These are phyloP conservation scores for Lacerta bilineata DNA, from an alignment of 2,797 vertebrate genomes.

Conservation along the genomic window DNA sequence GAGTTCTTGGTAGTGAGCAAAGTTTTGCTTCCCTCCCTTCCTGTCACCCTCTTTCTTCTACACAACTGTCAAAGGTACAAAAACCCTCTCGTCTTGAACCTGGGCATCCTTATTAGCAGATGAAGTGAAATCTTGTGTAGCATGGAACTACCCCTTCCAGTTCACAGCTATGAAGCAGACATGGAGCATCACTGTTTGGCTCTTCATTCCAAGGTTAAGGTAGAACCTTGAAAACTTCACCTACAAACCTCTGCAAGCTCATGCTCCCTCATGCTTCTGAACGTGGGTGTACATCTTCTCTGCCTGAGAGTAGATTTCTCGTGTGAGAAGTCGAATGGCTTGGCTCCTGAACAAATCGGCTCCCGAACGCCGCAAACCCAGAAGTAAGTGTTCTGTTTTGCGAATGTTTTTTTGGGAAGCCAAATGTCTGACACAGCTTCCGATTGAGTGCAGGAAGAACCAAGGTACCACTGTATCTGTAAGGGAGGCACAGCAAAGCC, in stretches of 20 bases:
- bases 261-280: not conserved
- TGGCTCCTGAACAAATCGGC: too few species aligned
- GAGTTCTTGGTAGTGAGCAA: not conserved
- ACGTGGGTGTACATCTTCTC: not conserved
- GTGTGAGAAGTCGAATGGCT: not conserved
- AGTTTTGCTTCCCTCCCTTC: not conserved
- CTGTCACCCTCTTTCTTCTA: not conserved
- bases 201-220: not conserved
- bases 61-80: not conserved
- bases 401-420: too few species aligned
- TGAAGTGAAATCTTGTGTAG: not conserved
- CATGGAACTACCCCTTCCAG: not conserved
- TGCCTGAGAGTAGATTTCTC: too few species aligned
- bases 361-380: too few species aligned
- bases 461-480: too few species aligned
- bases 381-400: too few species aligned
- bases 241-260: not conserved
- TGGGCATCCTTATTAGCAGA: too few species aligned
- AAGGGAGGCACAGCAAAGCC: not conserved
- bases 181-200: not conserved
- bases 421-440: too few species aligned
- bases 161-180: too few species aligned
- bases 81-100: not conserved
- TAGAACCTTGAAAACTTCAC: not conserved
- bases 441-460: too few species aligned